Base-by-base conservation (phyloP, 2,888 invertebrate species). In the Pseudoips prasinana region DNA sequence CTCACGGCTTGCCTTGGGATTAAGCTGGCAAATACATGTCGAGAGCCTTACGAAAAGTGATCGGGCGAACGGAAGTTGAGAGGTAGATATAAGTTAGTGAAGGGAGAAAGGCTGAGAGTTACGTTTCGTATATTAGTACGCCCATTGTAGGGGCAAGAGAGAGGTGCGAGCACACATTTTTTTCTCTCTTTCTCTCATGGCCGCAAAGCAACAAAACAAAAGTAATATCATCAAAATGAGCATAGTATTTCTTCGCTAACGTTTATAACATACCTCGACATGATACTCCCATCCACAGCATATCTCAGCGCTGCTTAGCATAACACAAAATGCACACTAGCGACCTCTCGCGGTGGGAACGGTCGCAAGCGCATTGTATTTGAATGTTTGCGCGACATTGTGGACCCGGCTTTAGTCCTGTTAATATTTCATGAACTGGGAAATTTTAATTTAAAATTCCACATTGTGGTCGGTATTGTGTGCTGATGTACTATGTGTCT, bases 351-450 rank as follows among this genome's bases (percentile, higher is more conserved):
- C 57, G 49, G 44, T 59, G 69, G 59, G 59, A 64, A 59, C 39
- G 58, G 55, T 62, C 71, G 72, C 75, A 53, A 58, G 70, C 73
- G 79, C 77, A 75, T 68, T 53, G 58, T 48, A 75, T 75, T 74
- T 73, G 67, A 76, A 80, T 76, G 72, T 67, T 59, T 56, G 58
- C 55, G 58, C 63, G 53, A 64, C 56, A 58, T 58, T 65, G 63
- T 59, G 66, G 49, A 54, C 63, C 49, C 53, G 39, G 58, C 69
- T 62, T 73, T 75, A 77, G 52, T 45, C 51, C 44, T 39, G 76
- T 82, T 75, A 81, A 82, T 83, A 83, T 83, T 81, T 75, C 81
- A 83, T 83, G 78, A 78, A 72, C 59, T 56, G n/a, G 64, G 63
- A 58, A 69, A 71, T 73, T 77, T 74, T 68, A 68, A 73, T 76